These are phyloP conservation scores for Tragulus kanchil DNA, from an alignment of 2,113 vertebrate genomes.

Conservation along the genomic window DNA sequence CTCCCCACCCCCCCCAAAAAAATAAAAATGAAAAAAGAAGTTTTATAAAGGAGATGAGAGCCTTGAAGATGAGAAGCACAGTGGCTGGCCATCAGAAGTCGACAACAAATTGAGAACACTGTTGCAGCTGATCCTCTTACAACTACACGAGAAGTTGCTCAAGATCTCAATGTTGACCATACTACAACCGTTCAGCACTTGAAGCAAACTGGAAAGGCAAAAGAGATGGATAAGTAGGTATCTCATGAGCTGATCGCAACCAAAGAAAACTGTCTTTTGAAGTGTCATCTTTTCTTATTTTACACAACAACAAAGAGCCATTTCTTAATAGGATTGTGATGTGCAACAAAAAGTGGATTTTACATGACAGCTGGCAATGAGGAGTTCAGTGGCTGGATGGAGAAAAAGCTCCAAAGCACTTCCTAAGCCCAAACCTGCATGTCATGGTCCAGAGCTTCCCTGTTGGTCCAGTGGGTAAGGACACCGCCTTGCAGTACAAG, in stretches of 20 bases:
- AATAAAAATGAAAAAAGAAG: no score
- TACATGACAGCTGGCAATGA: rapidly evolving
- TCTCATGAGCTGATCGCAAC: neutral
- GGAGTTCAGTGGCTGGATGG: neutral
- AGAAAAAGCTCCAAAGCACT: neutral
- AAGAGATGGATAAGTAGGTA: neutral
- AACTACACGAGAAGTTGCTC: neutral
- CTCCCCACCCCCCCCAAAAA: no score
- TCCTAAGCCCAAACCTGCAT: neutral
- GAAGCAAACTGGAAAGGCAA: neutral
- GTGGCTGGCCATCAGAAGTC: neutral
- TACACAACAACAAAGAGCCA: neutral
- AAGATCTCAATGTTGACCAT: neutral
- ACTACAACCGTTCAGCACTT: neutral
- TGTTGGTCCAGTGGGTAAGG: no score
- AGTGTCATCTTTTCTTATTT: neutral
- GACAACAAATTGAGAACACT: neutral
- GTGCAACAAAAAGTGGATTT: neutral
- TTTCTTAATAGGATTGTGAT: neutral
- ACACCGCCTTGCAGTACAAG: no score
- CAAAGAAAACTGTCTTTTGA: neutral
- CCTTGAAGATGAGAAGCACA: neutral
- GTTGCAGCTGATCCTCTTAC: neutral
- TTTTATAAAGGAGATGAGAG: neutral
- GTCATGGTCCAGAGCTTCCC: neutral